Percentiles rank a stretch among this genome's conserved stretches.
Conservation (phyloP, 2,113 vertebrate genomes). For the Labeo rohita region DNA sequence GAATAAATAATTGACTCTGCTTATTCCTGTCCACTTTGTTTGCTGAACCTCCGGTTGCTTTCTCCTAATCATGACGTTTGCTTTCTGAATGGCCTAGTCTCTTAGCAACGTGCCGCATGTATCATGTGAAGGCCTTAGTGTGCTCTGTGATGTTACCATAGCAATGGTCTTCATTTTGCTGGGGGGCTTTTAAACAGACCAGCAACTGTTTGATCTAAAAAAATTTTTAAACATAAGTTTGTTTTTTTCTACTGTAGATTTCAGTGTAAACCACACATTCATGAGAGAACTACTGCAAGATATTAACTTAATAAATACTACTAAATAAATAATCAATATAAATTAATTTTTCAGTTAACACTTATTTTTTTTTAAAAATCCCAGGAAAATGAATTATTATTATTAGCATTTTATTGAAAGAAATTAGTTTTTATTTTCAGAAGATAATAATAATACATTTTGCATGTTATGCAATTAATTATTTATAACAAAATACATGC, state of each 20-base stretch:
- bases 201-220: background rate
- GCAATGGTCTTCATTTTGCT: background rate
- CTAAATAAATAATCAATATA: background rate
- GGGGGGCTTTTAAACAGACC: background rate
- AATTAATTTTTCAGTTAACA: background rate
- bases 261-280: background rate
- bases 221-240: background rate
- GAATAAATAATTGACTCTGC: constrained; percentile 8
- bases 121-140: constrained; percentile 17
- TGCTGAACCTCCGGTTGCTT: background rate
- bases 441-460: background rate
- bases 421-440: background rate
- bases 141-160: constrained; percentile 11
- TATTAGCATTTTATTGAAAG: background rate
- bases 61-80: background rate
- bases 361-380: background rate
- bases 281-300: background rate
- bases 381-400: background rate
- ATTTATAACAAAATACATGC: background rate
- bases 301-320: background rate
- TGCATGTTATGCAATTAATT: background rate
- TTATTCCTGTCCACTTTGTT: background rate
- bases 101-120: background rate
- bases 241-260: background rate
- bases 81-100: background rate